Base-by-base conservation (phyloP, 2,797 vertebrate species). In the Gobionotothen gibberifrons region DNA sequence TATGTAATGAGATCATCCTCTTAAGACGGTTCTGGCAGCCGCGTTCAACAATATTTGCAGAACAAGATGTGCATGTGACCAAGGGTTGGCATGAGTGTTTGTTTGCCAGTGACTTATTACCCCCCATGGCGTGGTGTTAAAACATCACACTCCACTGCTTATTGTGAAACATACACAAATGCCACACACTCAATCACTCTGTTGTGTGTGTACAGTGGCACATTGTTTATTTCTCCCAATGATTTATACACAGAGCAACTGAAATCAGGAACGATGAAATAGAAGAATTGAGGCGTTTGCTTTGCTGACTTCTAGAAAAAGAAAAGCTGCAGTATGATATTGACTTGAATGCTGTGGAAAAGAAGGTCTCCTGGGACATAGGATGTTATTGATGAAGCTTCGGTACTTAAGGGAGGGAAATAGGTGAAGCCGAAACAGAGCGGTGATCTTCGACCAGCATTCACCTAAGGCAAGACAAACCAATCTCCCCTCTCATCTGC, bases 321-420 rank as follows among this genome's bases (percentile, higher is more conserved):
- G 57, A 16, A 62, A 57, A 78, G 72, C 46, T 42, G 54, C 43
- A 70, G 42, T 48, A 16, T 58, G 67, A 72, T 75, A 69, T 47
- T 72, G 56, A 78, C 58, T 79, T 36, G 44, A 73, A 63, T 61
- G 53, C 21, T 52, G 54, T 48, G 57, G 69, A 62, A 65, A 70
- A 61, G 69, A 65, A 60, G 44, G 62, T 58, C 72, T 69, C 56
- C 48, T 49, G 75, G 67, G 76, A 82, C 73, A 46, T 77, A 71
- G 64, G 78, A 40, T 80, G 76, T 58, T 72, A 68, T 76, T 69
- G 85, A 59, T 49, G 0, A 74, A 69, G 70, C 76, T 79, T 59
- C 74, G 78, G 72, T 46, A 76, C 81, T 79, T 83, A 79, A 70
- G 65, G 57, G 68, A 49, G 58, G 81, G 64, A 72, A 85, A 85